Base-by-base conservation (phyloP, 1,140 invertebrate species). In the Drosophila willistoni region DNA sequence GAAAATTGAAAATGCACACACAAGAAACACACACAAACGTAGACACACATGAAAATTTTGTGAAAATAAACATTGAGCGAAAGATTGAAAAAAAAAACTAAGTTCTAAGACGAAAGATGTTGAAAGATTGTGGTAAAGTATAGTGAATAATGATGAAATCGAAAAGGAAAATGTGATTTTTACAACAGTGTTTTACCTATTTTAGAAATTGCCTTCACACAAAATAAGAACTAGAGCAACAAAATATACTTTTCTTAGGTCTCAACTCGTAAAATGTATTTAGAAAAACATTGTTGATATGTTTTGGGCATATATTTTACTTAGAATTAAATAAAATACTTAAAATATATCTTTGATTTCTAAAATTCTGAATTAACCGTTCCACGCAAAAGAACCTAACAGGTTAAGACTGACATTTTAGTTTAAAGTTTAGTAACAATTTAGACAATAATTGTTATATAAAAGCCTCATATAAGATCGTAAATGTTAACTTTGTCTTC, bases 1-100 rank as follows among this genome's bases (percentile, higher is more conserved):
- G 54, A 54, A 73, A 73, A 73, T 60, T 54, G 7, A 73, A 66
- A 34, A 57, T 19, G 41, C 73, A 73, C 36, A 13, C 34, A 36
- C 34, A 10, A 36, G 34, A 39, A 39, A 39, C 44, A 51, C 44
- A 17, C 14, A 25, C 33, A 13, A 19, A 33, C 39, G 25, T 34
- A 14, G 19, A 59, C 67, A 71, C 34, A 36, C 13, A 64, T 63
- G 29, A 42, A 22, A 3, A 19, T 62, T 34, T 54, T 59, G 33
- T 17, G 10, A 33, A 65, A 73, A 59, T 72, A 51, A 73, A 65
- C 19, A 63, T 34, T 34, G 22, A 73, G 25, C n/a, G 19, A 44
- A 60, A 56, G 13, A 57, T 25, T 9, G 13, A 54, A 9, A 29
- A 10, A 39, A 39, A 39, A 22, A 12, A 60, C n/a, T 9, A 7